Conservation (phyloP, 2,888 invertebrate species). For the Acanthosepion pharaonis region DNA sequence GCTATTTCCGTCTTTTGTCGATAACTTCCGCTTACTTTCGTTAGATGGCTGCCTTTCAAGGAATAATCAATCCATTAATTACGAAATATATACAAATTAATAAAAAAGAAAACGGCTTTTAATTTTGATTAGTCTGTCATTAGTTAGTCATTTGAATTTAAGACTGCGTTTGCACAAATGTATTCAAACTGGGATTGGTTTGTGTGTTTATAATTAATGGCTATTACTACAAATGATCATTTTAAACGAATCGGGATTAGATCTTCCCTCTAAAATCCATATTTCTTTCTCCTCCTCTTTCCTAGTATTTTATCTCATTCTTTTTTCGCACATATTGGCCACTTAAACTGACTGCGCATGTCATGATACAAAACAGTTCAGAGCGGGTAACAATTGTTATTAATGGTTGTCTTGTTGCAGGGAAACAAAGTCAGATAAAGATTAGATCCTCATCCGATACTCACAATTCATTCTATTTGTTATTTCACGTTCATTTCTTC, state of each 20-base stretch:
- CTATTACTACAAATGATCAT: neutral
- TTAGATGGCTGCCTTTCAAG: neutral
- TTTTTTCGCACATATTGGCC: neutral
- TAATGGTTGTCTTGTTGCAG: neutral
- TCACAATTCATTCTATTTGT: neutral
- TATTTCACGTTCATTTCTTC: neutral
- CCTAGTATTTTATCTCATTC: neutral
- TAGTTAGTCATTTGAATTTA: neutral
- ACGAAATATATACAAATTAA: neutral
- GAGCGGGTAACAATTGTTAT: constrained; percentile 33
- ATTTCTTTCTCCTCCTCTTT: too few relatives aligned
- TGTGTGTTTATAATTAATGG: neutral
- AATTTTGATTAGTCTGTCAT: neutral
- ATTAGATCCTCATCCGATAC: neutral
- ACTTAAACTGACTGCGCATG: neutral
- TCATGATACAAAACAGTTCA: neutral
- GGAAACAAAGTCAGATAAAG: neutral
- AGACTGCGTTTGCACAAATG: neutral
- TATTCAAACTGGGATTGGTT: neutral
- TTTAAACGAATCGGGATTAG: neutral
- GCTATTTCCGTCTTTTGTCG: neutral
- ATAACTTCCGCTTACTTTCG: neutral
- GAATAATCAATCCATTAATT: neutral
- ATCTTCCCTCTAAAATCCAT: neutral
- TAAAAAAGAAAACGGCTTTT: neutral